These are phyloP conservation scores for Sigmodon hispidus DNA, from an alignment of 2,113 vertebrate species.

Conservation along the genomic window DNA sequence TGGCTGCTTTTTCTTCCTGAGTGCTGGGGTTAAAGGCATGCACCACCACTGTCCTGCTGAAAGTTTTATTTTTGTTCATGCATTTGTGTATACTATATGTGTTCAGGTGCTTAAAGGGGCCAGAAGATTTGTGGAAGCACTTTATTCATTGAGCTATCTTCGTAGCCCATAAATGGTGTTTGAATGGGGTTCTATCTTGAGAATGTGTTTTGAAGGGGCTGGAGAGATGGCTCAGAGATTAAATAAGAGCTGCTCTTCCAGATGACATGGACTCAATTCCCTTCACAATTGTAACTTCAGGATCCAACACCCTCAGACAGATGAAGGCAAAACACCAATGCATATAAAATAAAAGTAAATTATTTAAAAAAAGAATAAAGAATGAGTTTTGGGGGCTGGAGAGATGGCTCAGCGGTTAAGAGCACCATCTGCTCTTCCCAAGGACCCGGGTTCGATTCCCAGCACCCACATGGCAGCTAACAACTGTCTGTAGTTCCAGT, in stretches of 20 bases:
- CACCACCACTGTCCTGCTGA: background rate
- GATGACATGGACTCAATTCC: background rate
- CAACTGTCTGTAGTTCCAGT: too few species aligned
- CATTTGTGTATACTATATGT: background rate
- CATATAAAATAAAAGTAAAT: background rate
- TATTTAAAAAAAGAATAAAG: background rate
- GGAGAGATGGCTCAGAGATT: background rate
- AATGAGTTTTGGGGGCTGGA: too few species aligned
- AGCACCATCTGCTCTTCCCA: too few species aligned
- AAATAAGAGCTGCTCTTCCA: background rate
- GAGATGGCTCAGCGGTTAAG: too few species aligned
- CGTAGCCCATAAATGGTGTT: background rate
- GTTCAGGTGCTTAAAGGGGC: background rate
- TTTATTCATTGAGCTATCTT: background rate
- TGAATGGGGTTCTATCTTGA: background rate
- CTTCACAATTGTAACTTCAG: background rate
- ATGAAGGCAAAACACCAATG: background rate
- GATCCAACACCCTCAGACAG: background rate
- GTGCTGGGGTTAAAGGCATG: background rate
- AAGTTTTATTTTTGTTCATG: background rate
- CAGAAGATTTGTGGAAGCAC: background rate
- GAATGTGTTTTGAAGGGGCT: background rate
- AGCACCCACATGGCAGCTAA: too few species aligned
- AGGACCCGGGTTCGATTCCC: too few species aligned
- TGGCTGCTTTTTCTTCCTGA: background rate